phyloP scores from a whole-genome alignment of 2,113 vertebrate genomes.

The Pterocles orientalis region DNA sequence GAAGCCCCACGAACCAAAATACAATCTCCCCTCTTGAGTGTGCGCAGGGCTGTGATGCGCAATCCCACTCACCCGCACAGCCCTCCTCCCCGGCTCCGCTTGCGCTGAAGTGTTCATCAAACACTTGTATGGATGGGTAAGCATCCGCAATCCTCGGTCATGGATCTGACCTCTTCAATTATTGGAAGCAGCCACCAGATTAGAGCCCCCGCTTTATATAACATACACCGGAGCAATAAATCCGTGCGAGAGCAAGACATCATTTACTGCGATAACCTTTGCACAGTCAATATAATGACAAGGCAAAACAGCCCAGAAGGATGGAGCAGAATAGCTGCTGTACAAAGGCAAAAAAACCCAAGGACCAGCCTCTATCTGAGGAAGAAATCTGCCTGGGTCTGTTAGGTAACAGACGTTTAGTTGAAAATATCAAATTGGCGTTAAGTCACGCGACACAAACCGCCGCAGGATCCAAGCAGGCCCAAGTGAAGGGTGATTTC shows the following conservation, averaged over 20 bases:
- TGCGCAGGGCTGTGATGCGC: neutral
- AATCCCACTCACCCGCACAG: conserved; percentile 26
- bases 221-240: neutral
- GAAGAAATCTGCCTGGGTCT: neutral
- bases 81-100: neutral
- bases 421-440: neutral
- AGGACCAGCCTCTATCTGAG: neutral
- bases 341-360: neutral
- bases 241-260: neutral
- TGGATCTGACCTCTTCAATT: conserved; percentile 45
- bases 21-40: neutral
- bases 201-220: neutral
- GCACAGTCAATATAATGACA: neutral
- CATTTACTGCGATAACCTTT: neutral
- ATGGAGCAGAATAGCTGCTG: neutral
- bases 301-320: neutral
- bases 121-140: conserved; percentile 28
- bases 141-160: conserved; percentile 28
- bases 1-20: conserved; percentile 60
- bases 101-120: conserved; percentile 37
- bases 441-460: neutral
- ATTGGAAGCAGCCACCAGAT: conserved; percentile 22
- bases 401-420: neutral
- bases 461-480: accelerated
- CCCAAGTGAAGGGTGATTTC: neutral